phyloP scores from a whole-genome alignment of 2,888 invertebrate genomes.

The Ectropis crepuscularia region DNA sequence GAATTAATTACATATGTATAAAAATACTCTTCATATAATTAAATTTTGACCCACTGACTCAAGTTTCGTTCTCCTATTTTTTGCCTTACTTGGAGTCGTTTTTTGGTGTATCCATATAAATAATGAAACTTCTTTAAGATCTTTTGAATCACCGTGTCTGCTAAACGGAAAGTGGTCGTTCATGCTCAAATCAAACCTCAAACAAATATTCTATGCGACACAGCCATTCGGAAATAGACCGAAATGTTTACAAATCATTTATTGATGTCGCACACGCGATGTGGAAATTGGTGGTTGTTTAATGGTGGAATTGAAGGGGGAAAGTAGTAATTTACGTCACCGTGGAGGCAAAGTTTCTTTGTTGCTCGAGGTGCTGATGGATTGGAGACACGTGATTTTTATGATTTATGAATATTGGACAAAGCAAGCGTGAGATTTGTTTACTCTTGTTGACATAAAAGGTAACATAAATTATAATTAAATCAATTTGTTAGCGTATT shows the following conservation, averaged over 20 bases:
- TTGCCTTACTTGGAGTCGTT: no score
- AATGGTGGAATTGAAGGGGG: conserved; percentile 3
- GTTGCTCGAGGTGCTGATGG: conserved; percentile 16
- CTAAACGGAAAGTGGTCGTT: background rate
- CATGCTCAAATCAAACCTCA: background rate
- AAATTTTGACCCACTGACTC: no score
- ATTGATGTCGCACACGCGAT: conserved; percentile 14
- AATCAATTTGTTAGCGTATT: background rate
- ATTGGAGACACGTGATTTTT: conserved; percentile 18
- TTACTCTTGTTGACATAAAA: background rate
- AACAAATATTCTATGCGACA: background rate
- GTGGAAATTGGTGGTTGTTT: conserved; percentile 26
- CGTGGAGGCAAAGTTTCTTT: conserved; percentile 14
- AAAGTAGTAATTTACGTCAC: conserved; percentile 9
- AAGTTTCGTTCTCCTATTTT: no score
- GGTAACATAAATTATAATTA: background rate
- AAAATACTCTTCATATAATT: no score
- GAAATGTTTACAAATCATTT: conserved; percentile 24
- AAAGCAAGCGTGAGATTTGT: background rate
- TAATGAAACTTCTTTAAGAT: no score
- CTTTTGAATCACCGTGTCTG: no score
- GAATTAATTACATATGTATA: no score
- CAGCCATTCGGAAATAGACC: conserved; percentile 4
- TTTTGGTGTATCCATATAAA: no score
- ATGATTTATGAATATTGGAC: conserved; percentile 7